A percentile compares a stretch with the other conserved stretches of the same genome.
Conservation (phyloP, 2,797 vertebrate species). For the Loris lydekkerianus region DNA sequence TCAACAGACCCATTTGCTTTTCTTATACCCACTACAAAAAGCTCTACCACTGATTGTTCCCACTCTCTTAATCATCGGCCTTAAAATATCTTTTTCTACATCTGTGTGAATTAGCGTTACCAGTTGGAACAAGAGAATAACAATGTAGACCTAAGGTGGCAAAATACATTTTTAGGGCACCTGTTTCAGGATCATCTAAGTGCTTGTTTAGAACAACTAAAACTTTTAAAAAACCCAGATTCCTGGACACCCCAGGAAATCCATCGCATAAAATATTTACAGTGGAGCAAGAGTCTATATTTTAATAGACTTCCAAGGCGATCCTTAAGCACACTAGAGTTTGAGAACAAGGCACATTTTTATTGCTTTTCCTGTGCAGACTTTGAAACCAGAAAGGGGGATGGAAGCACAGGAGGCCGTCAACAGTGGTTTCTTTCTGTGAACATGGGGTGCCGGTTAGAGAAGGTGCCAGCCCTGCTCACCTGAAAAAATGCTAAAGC, state of each 20-base stretch:
- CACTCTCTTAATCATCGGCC: background rate
- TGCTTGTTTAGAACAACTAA: conserved; percentile 9
- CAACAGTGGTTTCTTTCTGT: conserved; percentile 23
- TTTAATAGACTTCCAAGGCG: background rate
- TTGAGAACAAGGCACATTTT: background rate
- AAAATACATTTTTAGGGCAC: background rate
- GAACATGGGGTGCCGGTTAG: background rate
- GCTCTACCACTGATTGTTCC: background rate
- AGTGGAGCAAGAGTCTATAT: background rate
- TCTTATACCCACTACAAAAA: background rate
- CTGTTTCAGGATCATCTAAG: conserved; percentile 53
- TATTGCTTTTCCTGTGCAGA: conserved; percentile 6
- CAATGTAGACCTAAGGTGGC: background rate
- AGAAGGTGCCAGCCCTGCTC: background rate
- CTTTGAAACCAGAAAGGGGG: background rate
- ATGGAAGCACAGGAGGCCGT: background rate
- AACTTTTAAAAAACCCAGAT: background rate
- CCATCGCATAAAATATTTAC: background rate
- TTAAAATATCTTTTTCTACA: conserved; percentile 50
- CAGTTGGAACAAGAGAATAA: background rate
- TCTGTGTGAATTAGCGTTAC: background rate
- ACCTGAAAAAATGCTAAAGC: background rate
- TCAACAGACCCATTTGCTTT: conserved; percentile 21
- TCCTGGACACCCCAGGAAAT: background rate
- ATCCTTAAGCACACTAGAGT: background rate